These are phyloP conservation scores for Bujurquina vittata DNA, from an alignment of 2,113 vertebrate species.

Conservation along the genomic window DNA sequence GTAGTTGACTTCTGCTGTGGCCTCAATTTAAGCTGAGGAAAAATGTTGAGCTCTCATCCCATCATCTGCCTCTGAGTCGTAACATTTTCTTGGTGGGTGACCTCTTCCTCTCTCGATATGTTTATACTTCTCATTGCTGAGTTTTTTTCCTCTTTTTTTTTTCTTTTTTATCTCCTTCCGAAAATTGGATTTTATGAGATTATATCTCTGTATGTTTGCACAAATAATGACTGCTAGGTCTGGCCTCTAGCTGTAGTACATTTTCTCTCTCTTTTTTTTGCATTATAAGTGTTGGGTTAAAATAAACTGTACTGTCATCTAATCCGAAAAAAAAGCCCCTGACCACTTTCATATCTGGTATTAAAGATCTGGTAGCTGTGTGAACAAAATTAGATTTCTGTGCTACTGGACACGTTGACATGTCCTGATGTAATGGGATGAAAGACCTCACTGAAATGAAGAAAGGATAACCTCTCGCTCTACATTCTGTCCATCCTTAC, in stretches of 20 bases:
- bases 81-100: conserved; percentile 14
- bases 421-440: conserved; percentile 7
- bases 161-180: neutral
- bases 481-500: neutral
- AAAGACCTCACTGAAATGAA: conserved; percentile 33
- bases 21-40: neutral
- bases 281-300: neutral
- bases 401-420: conserved; percentile 18
- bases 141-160: neutral
- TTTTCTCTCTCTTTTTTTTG: neutral
- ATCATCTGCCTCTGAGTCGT: conserved; percentile 22
- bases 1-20: conserved; percentile 10
- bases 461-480: neutral
- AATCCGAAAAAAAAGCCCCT: conserved; percentile 7
- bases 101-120: conserved; percentile 7
- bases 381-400: conserved; percentile 35
- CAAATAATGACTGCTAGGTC: conserved; percentile 3
- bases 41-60: conserved; percentile 29
- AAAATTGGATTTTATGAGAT: conserved; percentile 30
- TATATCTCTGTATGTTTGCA: neutral
- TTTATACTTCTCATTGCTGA: neutral
- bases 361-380: conserved; percentile 48
- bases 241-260: neutral
- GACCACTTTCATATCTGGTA: conserved; percentile 44
- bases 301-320: conserved; percentile 17